These are phyloP conservation scores for Sycophila sp. DNA, from an alignment of 1,140 invertebrate genomes.

Conservation along the genomic window DNA sequence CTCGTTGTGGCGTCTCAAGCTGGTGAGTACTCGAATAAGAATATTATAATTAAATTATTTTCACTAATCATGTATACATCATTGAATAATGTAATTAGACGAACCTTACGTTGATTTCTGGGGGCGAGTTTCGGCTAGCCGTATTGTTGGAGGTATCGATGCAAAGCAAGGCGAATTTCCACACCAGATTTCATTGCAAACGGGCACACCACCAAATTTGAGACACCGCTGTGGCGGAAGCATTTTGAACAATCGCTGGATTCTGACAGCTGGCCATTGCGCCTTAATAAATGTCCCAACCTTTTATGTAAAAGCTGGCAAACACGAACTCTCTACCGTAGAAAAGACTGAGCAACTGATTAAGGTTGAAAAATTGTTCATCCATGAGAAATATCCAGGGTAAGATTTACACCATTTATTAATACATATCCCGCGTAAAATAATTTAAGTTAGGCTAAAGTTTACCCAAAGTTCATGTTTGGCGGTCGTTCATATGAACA, in stretches of 20 bases:
- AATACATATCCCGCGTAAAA: too few relatives aligned
- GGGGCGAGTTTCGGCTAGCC: not conserved
- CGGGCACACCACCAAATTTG: not conserved
- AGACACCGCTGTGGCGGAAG: constrained; percentile 32
- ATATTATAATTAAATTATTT: not conserved
- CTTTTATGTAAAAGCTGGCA: constrained; percentile 52
- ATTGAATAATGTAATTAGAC: not conserved
- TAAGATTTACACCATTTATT: too few relatives aligned
- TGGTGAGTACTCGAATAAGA: not conserved
- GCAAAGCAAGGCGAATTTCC: constrained; percentile 56
- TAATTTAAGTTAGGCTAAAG: too few relatives aligned
- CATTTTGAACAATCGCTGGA: constrained; percentile 10
- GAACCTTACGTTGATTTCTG: not conserved
- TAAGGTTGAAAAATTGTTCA: constrained; percentile 53
- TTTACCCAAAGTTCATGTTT: too few relatives aligned
- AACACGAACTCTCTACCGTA: constrained; percentile 35
- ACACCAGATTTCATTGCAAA: constrained; percentile 57
- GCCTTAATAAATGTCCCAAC: not conserved
- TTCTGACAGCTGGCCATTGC: constrained; percentile 29
- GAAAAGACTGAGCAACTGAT: constrained; percentile 64
- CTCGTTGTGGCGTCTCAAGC: too few relatives aligned
- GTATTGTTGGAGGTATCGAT: constrained; percentile 59
- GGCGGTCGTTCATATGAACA: too few relatives aligned
- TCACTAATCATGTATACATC: not conserved
- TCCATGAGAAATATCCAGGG: constrained; percentile 64